Conservation (phyloP, 2,113 vertebrate genomes). For the Amphiprion percula region DNA sequence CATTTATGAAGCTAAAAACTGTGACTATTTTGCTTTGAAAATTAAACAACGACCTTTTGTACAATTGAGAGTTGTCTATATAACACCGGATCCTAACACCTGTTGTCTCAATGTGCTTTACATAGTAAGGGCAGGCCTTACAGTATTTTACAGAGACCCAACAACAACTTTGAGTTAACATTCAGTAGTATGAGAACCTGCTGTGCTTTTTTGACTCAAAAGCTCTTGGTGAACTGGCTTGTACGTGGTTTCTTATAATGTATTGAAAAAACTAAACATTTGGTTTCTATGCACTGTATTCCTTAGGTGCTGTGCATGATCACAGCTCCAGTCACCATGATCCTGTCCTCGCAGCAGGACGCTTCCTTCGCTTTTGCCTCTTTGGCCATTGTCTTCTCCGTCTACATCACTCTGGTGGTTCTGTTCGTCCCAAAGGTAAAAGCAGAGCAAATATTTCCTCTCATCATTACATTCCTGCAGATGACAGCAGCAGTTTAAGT, state of each 20-base stretch:
- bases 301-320: conserved; percentile 91
- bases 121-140: too few species aligned
- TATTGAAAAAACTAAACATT: background rate
- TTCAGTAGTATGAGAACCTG: too few species aligned
- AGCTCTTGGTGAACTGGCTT: background rate
- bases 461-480: background rate
- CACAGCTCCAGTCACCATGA: conserved; percentile 93
- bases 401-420: conserved; percentile 93
- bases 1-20: too few species aligned
- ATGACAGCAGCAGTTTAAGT: too few species aligned
- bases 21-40: too few species aligned
- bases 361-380: conserved; percentile 92
- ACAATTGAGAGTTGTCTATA: too few species aligned
- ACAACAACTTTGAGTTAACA: too few species aligned
- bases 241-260: background rate
- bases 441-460: background rate
- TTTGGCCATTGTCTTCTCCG: conserved; percentile 91
- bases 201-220: background rate
- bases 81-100: too few species aligned
- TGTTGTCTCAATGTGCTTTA: too few species aligned
- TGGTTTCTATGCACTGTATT: background rate
- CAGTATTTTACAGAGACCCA: too few species aligned
- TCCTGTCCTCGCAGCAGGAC: conserved; percentile 92
- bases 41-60: too few species aligned
- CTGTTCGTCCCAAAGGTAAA: conserved; percentile 92